These are phyloP conservation scores for Polyommatus iphigenia DNA, from an alignment of 2,888 invertebrate genomes.

Conservation along the genomic window DNA sequence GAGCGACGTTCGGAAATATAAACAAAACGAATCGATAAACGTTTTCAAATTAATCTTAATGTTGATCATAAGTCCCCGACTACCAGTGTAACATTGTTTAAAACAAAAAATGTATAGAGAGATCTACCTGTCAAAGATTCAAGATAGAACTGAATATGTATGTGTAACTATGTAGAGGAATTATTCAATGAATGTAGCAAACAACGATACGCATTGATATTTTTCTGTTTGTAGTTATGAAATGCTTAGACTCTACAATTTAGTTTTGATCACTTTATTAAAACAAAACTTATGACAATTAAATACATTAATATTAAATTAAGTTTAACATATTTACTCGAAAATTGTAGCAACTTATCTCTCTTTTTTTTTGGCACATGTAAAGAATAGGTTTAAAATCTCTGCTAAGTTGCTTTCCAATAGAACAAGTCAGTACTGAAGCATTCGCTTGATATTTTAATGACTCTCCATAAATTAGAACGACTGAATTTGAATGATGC, in stretches of 20 bases:
- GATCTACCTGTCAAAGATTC: neutral
- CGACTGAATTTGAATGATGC: neutral
- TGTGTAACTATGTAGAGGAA: neutral
- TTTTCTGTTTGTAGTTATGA: neutral
- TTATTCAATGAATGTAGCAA: neutral
- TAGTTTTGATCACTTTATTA: too few relatives aligned
- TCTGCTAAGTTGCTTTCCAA: conserved; percentile 2
- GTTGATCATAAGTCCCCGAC: neutral
- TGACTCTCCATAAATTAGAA: neutral
- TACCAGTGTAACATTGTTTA: neutral
- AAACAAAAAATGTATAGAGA: neutral
- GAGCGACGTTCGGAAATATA: conserved; percentile 38
- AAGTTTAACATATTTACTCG: neutral
- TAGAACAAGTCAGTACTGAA: neutral
- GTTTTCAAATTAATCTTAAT: conserved; percentile 16
- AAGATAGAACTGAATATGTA: neutral
- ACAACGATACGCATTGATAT: neutral
- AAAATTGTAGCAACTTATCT: neutral
- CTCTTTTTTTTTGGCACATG: neutral
- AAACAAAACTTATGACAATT: too few relatives aligned
- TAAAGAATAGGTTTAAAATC: neutral
- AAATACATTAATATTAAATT: neutral
- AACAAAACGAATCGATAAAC: conserved; percentile 31
- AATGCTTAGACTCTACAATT: neutral
- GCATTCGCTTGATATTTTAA: neutral